Evolutionary conservation across 2,888 invertebrate genomes (phyloP).

Genomic region (Eupithecia vulgata): DNA sequence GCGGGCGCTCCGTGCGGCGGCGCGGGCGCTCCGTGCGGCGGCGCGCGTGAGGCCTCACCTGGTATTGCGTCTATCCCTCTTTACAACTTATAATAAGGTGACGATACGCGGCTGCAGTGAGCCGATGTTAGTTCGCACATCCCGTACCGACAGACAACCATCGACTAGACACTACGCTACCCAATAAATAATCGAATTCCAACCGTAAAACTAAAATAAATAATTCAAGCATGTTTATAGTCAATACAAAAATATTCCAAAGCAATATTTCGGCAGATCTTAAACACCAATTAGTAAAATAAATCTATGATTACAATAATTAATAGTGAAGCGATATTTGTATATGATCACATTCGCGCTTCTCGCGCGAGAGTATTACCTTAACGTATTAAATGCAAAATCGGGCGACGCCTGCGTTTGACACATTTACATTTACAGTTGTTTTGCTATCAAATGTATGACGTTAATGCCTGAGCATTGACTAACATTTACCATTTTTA

Average conservation of each 20-base stretch:
- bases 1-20: conserved; percentile 28
- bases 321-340: conserved; percentile 70
- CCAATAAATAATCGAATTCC: conserved; percentile 69
- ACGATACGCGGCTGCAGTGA: conserved; percentile 55
- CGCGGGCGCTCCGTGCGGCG: conserved; percentile 37
- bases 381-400: conserved; percentile 67
- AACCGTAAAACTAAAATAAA: conserved; percentile 73
- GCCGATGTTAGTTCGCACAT: conserved; percentile 48
- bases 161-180: conserved; percentile 78
- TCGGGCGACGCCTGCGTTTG: conserved; percentile 57
- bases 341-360: conserved; percentile 72
- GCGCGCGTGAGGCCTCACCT: conserved; percentile 40
- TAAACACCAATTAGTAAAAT: conserved; percentile 59
- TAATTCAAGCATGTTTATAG: conserved; percentile 68
- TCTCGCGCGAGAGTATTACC: conserved; percentile 61
- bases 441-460: conserved; percentile 70
- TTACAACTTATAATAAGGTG: conserved; percentile 58
- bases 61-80: conserved; percentile 75
- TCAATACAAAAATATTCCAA: conserved; percentile 67
- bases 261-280: conserved; percentile 76
- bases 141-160: conserved; percentile 37
- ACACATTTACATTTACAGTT: conserved; percentile 53
- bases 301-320: conserved; percentile 71
- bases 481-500: conserved; percentile 70
- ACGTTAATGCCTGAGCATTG: conserved; percentile 72